phyloP scores from a whole-genome alignment of 92 coral and sea anemone genomes.

The Epizoanthus illoricatus region DNA sequence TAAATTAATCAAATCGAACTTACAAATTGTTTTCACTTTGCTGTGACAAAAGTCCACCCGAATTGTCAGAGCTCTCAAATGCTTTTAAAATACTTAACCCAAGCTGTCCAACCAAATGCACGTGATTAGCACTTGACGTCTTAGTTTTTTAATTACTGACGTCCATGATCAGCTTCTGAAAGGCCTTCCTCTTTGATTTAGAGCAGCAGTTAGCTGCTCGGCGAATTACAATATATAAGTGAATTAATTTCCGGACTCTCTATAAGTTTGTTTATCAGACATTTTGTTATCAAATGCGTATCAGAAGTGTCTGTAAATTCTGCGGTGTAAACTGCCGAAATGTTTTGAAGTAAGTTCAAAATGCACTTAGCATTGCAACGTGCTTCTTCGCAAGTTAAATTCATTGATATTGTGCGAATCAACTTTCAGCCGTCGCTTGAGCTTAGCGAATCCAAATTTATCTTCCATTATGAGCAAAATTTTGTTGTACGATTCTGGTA shows the following conservation, averaged over 20 bases:
- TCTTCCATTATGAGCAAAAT: not conserved
- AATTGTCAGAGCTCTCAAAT: not conserved
- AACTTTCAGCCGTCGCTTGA: not conserved
- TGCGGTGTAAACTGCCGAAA: not conserved
- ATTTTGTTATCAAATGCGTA: not conserved
- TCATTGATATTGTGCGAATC: not conserved
- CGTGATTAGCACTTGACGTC: not conserved
- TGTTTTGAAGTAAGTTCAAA: not conserved
- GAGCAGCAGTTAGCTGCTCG: not conserved
- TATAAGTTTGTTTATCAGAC: not conserved
- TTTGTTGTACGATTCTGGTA: not conserved
- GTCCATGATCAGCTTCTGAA: not conserved
- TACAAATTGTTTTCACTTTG: not conserved
- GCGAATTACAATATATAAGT: not conserved
- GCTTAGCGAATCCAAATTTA: not conserved
- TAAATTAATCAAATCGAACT: not conserved
- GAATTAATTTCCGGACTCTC: not conserved
- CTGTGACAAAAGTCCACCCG: not conserved
- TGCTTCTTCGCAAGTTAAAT: not conserved
- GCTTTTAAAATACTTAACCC: not conserved
- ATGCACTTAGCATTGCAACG: not conserved
- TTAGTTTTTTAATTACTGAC: not conserved
- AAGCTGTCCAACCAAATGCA: not conserved
- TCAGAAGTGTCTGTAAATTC: constrained; percentile 6
- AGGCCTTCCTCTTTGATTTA: too few species aligned